Percentiles rank a stretch among this genome's conserved stretches.
Conservation (phyloP, 1,140 invertebrate species). For the Zelostemma sp. region DNA sequence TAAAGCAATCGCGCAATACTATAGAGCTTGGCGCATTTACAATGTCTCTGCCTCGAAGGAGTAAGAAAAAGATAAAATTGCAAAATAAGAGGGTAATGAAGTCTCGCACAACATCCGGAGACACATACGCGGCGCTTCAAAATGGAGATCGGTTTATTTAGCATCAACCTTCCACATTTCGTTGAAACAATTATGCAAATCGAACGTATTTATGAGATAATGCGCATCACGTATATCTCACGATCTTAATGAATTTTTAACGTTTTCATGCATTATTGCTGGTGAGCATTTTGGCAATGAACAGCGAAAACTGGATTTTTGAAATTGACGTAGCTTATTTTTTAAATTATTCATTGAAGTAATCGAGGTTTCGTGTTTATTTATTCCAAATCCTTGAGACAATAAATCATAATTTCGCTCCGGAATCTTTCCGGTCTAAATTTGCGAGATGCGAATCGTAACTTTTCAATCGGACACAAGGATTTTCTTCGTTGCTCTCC, state of each 20-base stretch:
- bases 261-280: no score
- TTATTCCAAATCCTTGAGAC: no score
- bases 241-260: no score
- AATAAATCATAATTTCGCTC: no score
- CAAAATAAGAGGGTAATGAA: constrained; percentile 10
- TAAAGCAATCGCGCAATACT: constrained; percentile 38
- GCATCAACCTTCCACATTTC: neutral
- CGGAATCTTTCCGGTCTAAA: no score
- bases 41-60: constrained; percentile 14
- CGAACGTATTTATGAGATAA: neutral
- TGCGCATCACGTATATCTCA: no score
- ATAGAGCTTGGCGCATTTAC: constrained; percentile 20
- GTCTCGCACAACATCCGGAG: constrained; percentile 15
- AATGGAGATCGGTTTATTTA: constrained; percentile 6
- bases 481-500: constrained; percentile 31
- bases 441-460: no score
- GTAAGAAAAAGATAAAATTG: constrained; percentile 25
- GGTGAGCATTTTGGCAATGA: no score
- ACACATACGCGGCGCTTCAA: constrained; percentile 2
- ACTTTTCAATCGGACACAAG: constrained; percentile 24
- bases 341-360: no score
- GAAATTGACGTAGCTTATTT: no score
- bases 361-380: no score
- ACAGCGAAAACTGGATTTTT: no score
- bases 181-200: constrained; percentile 13